Evolutionary conservation across 2,797 vertebrate species (phyloP), one percentile per base, ranked within the genome.

Genomic region (Fratercula arctica): DNA sequence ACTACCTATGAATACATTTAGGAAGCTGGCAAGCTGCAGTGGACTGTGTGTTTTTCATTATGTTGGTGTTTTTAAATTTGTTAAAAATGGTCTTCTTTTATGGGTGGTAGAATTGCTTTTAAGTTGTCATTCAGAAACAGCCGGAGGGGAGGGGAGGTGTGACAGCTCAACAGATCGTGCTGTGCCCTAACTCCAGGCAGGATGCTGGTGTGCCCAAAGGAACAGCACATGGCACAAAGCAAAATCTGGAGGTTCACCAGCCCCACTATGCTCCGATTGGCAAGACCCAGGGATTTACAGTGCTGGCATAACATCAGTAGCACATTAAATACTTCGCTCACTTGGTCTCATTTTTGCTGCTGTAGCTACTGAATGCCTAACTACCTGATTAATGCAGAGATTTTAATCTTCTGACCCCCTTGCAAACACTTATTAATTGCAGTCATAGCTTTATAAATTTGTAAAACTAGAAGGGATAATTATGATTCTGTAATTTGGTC

Each of bases 21-120:
- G 78, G 86, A 85, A 78, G 45, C 64, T 78, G 93, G 90, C 86
- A 83, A 50, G 68, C 87, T 89, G 81, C 45, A 77, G 31, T 41
- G 64, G 31, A 21, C 53, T 15, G 41, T 60, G 45, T 95, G 94
- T 45, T 94, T 95, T 94, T 94, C 72, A 78, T 94, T 96, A 87
- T 59, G 84, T 57, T 15, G 4, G 9, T 54, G 69, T 56, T 91
- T 74, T 83, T 37, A 85, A 82, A 57, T 59, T 87, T 79, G 78
- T 89, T 89, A 72, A 91, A 90, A 93, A 90, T 2, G 21, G 33
- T 33, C 29, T 54, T 13, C 51, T 92, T 90, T 89, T 85, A 77
- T 66, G 85, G 50, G 57, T 75, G 25, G 78, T 78, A 89, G 78
- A 61, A 66, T 87, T 94, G 56, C 76, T 94, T 95, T 87, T 17